Evolutionary conservation across 2,797 vertebrate genomes (phyloP), one percentile per base, ranked within the genome.

Genomic region (Pelodytes ibericus): DNA sequence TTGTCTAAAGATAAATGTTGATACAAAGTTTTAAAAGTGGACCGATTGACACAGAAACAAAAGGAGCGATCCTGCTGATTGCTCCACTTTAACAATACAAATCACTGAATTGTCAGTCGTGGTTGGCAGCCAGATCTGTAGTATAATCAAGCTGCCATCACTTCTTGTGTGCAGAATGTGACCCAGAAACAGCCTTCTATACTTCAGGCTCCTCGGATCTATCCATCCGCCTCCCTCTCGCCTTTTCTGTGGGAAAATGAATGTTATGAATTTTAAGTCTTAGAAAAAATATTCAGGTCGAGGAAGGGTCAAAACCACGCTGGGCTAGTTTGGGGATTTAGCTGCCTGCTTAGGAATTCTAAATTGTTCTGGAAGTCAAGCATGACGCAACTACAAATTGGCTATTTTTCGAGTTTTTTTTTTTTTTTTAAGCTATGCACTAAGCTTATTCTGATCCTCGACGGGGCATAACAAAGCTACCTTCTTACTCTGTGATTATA

Each of bases 301-400:
- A 58, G 36, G 24, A 20, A 64, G 71, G 60, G 75, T 77, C 68
- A 58, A 18, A 25, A 49, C 68, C 51, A 26, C 5, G 22, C 31
- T 7, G 16, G 53, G 51, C 20, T 20, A 61, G 39, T 39, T 65
- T 29, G 59, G 68, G 75, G 59, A 77, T 71, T 71, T 71, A 30
- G 61, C 53, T 39, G 59, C 67, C 57, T 71, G 60, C 51, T 77
- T 71, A 64, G 51, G 36, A 77, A 71, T 77, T 68, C 56, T 51
- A 44, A n/a, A n/a, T n/a, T n/a, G n/a, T n/a, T n/a, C n/a, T n/a
- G n/a, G 25, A 53, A 27, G 51, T 39, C 11, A 51, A 74, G 36
- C 63, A 26, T 58, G 20, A 41, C 22, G 47, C 33, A 74, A 20
- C 36, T 59, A 47, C 57, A 59, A 22, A 53, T 22, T 24, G 22